Conservation (phyloP, 2,888 invertebrate genomes). For the Tipula vernalis region DNA sequence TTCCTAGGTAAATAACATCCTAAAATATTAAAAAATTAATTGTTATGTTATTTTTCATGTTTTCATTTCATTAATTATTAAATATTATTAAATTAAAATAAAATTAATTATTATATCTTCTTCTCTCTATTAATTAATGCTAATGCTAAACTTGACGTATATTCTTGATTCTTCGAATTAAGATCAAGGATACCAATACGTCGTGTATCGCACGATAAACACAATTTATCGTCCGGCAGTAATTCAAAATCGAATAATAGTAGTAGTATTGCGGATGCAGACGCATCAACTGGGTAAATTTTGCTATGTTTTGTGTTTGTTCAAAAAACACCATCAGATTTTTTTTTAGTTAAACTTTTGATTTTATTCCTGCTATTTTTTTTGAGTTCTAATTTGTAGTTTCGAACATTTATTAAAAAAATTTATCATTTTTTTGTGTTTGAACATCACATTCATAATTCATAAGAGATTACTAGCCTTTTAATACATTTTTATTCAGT, state of each 20-base stretch:
- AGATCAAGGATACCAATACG: conserved; percentile 34
- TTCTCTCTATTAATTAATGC: not conserved
- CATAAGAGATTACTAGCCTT: not conserved
- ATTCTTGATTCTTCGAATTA: not conserved
- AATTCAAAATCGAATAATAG: conserved; percentile 25
- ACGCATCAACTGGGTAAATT: conserved; percentile 27
- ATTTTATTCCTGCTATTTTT: not conserved
- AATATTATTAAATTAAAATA: not conserved
- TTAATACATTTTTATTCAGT: not conserved
- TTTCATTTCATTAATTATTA: not conserved
- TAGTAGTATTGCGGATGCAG: conserved; percentile 22
- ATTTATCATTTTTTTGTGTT: not conserved
- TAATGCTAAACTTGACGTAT: not conserved
- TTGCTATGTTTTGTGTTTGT: not conserved
- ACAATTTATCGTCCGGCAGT: conserved; percentile 31
- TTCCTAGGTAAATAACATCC: conserved; percentile 28
- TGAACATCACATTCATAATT: not conserved
- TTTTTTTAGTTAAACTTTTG: not conserved
- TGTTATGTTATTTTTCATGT: conserved; percentile 13
- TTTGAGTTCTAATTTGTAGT: not conserved
- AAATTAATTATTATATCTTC: not conserved
- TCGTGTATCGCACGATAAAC: conserved; percentile 32
- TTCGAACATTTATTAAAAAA: not conserved
- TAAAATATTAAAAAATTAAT: not conserved
- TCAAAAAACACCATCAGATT: not conserved